A percentile compares a stretch with the other conserved stretches of the same genome.
phyloP scores from a whole-genome alignment of 2,113 vertebrate species.

The Tetrax tetrax region DNA sequence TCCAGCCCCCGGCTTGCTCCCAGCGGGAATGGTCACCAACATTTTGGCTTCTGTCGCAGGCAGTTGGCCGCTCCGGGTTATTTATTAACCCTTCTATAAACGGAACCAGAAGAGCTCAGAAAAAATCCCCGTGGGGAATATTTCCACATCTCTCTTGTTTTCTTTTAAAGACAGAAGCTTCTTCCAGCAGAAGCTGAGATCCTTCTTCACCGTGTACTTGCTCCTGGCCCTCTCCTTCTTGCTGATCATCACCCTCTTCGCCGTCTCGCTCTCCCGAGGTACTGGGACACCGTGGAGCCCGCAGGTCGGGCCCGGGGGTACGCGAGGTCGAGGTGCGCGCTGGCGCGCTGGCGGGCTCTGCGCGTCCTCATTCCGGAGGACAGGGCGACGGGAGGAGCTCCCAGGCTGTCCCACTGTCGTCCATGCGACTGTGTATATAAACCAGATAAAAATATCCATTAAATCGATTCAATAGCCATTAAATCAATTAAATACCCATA shows the following conservation, averaged over 20 bases:
- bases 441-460: no score
- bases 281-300: neutral
- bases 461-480: no score
- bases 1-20: neutral
- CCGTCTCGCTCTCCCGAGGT: neutral
- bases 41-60: neutral
- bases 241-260: neutral
- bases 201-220: neutral
- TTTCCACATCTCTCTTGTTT: neutral
- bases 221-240: conserved; percentile 4
- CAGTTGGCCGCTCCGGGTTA: neutral
- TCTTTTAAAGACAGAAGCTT: neutral
- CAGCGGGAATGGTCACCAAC: neutral
- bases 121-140: no score
- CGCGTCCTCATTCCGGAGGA: neutral
- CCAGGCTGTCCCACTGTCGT: neutral
- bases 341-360: fast-evolving
- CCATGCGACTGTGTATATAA: fast-evolving
- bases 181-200: neutral
- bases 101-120: neutral
- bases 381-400: neutral
- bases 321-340: fast-evolving
- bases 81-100: neutral
- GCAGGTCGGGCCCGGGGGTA: neutral
- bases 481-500: no score